These are phyloP conservation scores for Talpa occidentalis DNA, from an alignment of 2,113 vertebrate species.

Conservation along the genomic window DNA sequence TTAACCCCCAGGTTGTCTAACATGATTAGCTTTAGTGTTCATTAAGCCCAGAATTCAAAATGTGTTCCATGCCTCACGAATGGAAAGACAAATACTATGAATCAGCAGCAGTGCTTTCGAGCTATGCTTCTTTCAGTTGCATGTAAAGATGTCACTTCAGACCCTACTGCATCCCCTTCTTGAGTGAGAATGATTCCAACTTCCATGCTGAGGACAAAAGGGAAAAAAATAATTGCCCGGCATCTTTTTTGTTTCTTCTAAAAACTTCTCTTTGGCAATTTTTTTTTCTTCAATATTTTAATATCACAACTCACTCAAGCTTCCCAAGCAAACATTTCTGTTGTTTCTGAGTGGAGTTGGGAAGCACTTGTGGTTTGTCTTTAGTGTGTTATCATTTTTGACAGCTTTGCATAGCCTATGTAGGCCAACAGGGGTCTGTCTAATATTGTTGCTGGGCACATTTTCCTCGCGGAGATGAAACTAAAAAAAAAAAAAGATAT, in stretches of 20 bases:
- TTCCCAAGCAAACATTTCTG: slow-evolving; percentile 85
- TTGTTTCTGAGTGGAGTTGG: slow-evolving; percentile 83
- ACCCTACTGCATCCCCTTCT: slow-evolving; percentile 67
- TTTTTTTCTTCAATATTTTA: slow-evolving; percentile 84
- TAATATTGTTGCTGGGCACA: slow-evolving; percentile 90
- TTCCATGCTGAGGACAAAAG: slow-evolving; percentile 68
- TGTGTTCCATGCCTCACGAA: slow-evolving; percentile 9
- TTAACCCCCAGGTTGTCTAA: slow-evolving; percentile 59
- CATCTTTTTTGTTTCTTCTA: slow-evolving; percentile 79
- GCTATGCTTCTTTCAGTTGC: slow-evolving; percentile 63
- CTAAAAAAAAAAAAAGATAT: slow-evolving; percentile 80
- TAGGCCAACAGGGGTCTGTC: slow-evolving; percentile 92
- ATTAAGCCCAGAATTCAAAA: slow-evolving; percentile 66
- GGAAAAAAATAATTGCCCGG: slow-evolving; percentile 69
- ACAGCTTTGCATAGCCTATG: slow-evolving; percentile 90
- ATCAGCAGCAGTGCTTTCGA: slow-evolving; percentile 46
- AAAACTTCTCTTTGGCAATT: slow-evolving; percentile 81
- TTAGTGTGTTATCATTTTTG: slow-evolving; percentile 88
- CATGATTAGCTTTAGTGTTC: slow-evolving; percentile 64
- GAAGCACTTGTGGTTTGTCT: slow-evolving; percentile 87
- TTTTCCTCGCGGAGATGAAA: slow-evolving; percentile 88
- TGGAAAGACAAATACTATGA: slow-evolving; percentile 61
- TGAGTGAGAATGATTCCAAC: slow-evolving; percentile 62
- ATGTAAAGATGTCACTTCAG: slow-evolving; percentile 71
- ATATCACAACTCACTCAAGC: slow-evolving; percentile 81